These are phyloP conservation scores for Burhinus oedicnemus DNA, from an alignment of 2,113 vertebrate genomes.

Conservation along the genomic window DNA sequence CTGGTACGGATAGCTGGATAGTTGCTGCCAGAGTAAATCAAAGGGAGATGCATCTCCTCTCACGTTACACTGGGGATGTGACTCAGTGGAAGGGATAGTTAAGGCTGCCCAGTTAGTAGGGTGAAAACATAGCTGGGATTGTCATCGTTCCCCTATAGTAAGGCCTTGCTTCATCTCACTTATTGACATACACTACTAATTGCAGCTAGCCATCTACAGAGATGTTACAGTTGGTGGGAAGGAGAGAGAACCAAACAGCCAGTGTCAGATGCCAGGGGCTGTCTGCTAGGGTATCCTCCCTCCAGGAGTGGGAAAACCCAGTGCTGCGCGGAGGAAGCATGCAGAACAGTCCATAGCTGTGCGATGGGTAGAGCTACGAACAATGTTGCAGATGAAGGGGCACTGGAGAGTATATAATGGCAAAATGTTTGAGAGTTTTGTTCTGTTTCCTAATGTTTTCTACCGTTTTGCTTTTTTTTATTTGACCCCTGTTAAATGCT, in stretches of 20 bases:
- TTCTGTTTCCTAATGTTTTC: background rate
- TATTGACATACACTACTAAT: background rate
- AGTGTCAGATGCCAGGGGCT: background rate
- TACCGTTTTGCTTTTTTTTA: background rate
- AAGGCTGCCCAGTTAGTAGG: background rate
- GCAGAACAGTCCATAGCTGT: background rate
- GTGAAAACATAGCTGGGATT: background rate
- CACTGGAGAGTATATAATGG: fast-evolving
- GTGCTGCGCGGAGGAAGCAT: background rate
- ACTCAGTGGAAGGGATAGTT: background rate
- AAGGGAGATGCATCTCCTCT: background rate
- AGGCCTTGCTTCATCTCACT: background rate
- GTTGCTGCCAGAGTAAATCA: background rate
- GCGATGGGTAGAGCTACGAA: background rate
- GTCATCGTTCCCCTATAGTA: too few relatives aligned
- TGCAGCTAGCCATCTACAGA: background rate
- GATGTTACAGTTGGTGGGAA: background rate
- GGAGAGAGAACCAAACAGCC: background rate
- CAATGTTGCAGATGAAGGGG: background rate
- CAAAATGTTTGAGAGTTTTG: background rate
- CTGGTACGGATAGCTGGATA: fast-evolving
- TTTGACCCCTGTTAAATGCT: background rate
- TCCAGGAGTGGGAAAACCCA: background rate
- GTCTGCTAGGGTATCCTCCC: background rate
- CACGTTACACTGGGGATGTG: background rate